Conservation (phyloP, 2,797 vertebrate species). For the Tauraco hartlaubi region DNA sequence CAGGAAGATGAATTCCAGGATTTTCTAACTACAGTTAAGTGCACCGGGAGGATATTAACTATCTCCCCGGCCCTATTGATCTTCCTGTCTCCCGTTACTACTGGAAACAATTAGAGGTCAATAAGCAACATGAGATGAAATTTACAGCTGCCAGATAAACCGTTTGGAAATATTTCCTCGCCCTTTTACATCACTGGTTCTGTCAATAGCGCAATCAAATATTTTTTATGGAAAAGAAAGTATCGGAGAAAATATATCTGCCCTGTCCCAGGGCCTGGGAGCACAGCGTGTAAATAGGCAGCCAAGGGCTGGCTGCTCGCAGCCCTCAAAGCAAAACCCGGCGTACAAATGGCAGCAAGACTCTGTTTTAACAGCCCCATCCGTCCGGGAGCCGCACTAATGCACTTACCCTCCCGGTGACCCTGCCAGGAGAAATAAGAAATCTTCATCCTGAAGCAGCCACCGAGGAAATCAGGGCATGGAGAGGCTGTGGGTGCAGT, state of each 20-base stretch:
- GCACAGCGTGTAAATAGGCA: background rate
- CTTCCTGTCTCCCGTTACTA: constrained; percentile 39
- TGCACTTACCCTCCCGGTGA: background rate
- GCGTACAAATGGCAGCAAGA: background rate
- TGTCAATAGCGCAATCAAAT: background rate
- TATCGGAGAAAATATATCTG: background rate
- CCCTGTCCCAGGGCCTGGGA: rapidly evolving
- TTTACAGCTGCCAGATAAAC: constrained; percentile 69
- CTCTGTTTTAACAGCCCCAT: background rate
- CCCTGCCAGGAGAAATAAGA: background rate
- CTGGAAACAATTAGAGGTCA: constrained; percentile 79
- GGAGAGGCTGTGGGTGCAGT: background rate
- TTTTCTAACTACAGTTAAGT: constrained; percentile 22
- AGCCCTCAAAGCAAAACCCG: background rate
- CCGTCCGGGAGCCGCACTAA: background rate
- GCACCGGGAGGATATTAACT: constrained; percentile 47
- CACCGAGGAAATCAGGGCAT: background rate
- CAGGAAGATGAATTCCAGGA: constrained; percentile 20
- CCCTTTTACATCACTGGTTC: constrained; percentile 33
- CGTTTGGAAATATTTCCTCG: constrained; percentile 64
- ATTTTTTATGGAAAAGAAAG: background rate
- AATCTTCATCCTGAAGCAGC: background rate
- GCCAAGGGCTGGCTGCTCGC: background rate
- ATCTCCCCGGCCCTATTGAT: constrained; percentile 68
- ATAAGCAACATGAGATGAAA: constrained; percentile 65